These are phyloP conservation scores for Portunus trituberculatus DNA, from an alignment of 1,140 invertebrate genomes.

Conservation along the genomic window DNA sequence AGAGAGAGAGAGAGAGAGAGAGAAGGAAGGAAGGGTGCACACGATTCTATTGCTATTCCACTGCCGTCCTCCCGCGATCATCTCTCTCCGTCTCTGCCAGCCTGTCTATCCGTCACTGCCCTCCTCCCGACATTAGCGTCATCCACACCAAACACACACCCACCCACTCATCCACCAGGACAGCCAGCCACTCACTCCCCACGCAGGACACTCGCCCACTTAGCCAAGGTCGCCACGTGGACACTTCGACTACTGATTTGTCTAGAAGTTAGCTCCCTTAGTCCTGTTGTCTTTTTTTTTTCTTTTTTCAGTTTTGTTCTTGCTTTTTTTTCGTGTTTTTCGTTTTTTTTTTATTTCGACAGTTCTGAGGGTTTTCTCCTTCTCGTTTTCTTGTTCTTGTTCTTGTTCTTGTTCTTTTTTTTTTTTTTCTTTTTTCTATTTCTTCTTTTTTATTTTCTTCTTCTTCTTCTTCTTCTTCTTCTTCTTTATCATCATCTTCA, in stretches of 20 bases:
- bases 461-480: not conserved
- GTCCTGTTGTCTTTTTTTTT: not conserved
- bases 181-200: too few species aligned
- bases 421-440: too few species aligned
- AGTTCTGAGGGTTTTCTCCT: too few species aligned
- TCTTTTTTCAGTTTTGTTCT: too few species aligned
- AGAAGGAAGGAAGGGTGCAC: not conserved
- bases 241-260: not conserved
- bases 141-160: not conserved
- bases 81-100: constrained; percentile 8
- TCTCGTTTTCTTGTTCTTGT: too few species aligned
- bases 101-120: not conserved
- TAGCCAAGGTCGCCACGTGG: not conserved
- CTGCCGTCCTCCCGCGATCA: not conserved
- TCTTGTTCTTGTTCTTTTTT: too few species aligned
- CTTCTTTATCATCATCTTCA: too few species aligned
- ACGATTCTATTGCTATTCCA: not conserved
- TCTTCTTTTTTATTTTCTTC: not conserved
- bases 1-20: not conserved
- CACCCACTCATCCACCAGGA: not conserved
- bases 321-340: too few species aligned
- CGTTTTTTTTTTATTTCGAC: too few species aligned
- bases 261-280: not conserved
- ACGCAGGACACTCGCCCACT: not conserved
- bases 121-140: not conserved